A percentile compares a stretch with the other conserved stretches of the same genome.
These are phyloP conservation scores for Turritopsis rubra DNA, from an alignment of 30 jellyfish, hydroid and myxozoan genomes.

Conservation along the genomic window DNA sequence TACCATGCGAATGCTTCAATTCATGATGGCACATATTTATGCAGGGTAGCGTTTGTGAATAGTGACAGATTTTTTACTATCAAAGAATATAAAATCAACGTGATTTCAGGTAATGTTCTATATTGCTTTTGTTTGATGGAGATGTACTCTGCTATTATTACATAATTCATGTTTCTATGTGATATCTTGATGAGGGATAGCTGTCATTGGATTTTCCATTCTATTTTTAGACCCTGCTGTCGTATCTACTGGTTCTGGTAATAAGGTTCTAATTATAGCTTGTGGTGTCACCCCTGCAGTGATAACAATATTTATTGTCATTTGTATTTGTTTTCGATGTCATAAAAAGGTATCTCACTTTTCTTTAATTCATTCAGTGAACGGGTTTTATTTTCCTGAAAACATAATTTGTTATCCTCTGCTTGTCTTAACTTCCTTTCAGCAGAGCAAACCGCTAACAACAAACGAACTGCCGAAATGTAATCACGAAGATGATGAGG, in stretches of 20 bases:
- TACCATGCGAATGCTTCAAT: not conserved
- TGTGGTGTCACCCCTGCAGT: not conserved
- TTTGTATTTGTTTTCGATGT: not conserved
- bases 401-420: not conserved
- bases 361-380: not conserved
- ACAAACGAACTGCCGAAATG: not conserved
- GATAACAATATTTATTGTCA: not conserved
- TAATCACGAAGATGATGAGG: not conserved
- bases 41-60: not conserved
- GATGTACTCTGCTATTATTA: no score
- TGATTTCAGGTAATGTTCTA: not conserved
- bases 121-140: not conserved
- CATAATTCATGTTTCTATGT: no score
- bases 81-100: not conserved
- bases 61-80: not conserved
- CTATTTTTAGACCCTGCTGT: not conserved
- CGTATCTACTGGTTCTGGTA: not conserved
- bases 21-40: constrained; percentile 4
- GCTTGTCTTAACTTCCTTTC: not conserved
- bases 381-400: not conserved
- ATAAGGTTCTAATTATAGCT: not conserved
- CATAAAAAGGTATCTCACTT: not conserved
- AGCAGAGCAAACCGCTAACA: not conserved
- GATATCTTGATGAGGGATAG: no score
- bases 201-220: not conserved